Evolutionary conservation across 2,888 invertebrate species (phyloP).

Genomic region (Dryobota labecula): DNA sequence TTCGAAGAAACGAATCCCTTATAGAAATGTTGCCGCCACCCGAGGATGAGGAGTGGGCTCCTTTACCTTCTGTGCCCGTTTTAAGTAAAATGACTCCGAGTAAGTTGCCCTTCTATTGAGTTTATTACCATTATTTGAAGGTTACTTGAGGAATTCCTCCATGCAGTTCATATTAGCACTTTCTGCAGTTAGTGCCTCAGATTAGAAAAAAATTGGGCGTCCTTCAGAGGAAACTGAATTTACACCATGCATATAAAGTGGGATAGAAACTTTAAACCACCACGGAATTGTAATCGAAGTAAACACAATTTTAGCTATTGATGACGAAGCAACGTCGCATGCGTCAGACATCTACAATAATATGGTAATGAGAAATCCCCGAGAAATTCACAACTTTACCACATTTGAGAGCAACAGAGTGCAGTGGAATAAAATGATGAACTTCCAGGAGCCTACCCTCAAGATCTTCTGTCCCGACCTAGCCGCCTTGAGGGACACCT

Average conservation of each 20-base stretch:
- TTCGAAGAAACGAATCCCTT: conserved; percentile 78
- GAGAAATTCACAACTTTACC: conserved; percentile 79
- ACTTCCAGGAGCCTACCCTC: conserved; percentile 88
- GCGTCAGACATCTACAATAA: conserved; percentile 77
- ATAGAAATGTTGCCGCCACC: conserved; percentile 80
- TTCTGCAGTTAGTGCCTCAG: too few relatives aligned
- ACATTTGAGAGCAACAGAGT: conserved; percentile 88
- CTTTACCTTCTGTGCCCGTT: conserved; percentile 16
- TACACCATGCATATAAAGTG: background rate
- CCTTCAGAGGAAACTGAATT: background rate
- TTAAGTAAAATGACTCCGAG: conserved; percentile 16
- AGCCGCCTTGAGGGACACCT: conserved; percentile 88
- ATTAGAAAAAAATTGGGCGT: background rate
- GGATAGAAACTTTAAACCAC: background rate
- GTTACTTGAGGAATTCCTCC: background rate
- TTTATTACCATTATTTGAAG: background rate
- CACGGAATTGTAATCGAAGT: background rate
- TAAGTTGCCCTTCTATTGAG: conserved; percentile 8
- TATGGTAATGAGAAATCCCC: conserved; percentile 74
- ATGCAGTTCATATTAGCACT: background rate
- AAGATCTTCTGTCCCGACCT: conserved; percentile 89
- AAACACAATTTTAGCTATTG: conserved; percentile 40
- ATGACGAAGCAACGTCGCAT: conserved; percentile 69
- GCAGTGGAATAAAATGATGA: conserved; percentile 89
- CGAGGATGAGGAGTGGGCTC: conserved; percentile 77